A percentile compares a stretch with the other conserved stretches of the same genome.
phyloP scores from a whole-genome alignment of 2,888 invertebrate species.

The Cynaeus angustus region DNA sequence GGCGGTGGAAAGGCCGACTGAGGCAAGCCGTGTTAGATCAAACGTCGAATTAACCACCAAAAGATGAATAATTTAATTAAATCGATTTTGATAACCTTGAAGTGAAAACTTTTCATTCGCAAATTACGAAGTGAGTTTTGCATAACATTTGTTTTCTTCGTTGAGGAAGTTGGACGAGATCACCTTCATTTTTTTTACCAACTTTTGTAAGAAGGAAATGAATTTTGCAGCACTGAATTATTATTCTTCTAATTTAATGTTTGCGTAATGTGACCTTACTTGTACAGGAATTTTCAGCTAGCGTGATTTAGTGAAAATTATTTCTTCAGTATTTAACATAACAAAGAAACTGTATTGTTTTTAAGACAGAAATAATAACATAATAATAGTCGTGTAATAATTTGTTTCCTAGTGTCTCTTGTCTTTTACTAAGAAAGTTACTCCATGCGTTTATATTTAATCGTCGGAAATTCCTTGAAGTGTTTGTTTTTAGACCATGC shows the following conservation, averaged over 20 bases:
- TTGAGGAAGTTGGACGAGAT: not conserved
- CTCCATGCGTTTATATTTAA: not conserved
- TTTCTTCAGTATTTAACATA: not conserved
- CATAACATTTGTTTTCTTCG: no score
- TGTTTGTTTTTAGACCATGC: no score
- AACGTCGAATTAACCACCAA: no score
- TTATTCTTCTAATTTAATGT: not conserved
- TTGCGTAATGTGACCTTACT: slow-evolving; percentile 16
- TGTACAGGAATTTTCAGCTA: slow-evolving; percentile 2
- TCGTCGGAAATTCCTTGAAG: no score
- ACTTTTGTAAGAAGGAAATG: no score
- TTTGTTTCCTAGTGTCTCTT: not conserved
- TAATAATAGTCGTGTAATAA: not conserved
- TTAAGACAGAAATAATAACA: not conserved
- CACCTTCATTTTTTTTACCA: not conserved
- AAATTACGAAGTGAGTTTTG: no score
- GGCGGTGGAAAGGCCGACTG: no score
- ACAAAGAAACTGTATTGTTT: slow-evolving; percentile 1
- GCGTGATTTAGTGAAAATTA: slow-evolving; percentile 5
- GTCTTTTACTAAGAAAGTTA: not conserved
- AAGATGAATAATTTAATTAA: no score
- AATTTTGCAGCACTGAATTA: no score
- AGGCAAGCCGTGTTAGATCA: no score
- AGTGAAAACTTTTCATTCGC: no score
- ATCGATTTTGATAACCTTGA: no score